These are phyloP conservation scores for Drosophila dives DNA, from an alignment of 2,888 invertebrate species.

Conservation along the genomic window DNA sequence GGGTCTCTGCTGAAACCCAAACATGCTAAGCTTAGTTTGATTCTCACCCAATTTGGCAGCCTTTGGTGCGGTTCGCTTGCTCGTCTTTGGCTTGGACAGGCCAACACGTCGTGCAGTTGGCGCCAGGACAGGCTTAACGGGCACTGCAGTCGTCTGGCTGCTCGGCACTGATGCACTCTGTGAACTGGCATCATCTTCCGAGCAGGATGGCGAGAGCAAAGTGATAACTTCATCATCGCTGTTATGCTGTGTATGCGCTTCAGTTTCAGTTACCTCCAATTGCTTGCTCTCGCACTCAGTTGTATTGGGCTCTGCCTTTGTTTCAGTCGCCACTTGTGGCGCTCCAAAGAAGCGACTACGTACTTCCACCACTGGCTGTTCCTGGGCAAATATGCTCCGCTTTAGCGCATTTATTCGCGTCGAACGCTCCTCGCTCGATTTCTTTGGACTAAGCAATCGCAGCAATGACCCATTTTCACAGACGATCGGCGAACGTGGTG, in stretches of 20 bases:
- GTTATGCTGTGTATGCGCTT: background rate
- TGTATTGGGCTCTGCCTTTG: conserved; percentile 46
- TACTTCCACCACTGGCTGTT: conserved; percentile 82
- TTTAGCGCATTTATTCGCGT: conserved; percentile 42
- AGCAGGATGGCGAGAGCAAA: conserved; percentile 48
- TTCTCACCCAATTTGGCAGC: conserved; percentile 65
- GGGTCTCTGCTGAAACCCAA: conserved; percentile 88
- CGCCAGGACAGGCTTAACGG: conserved; percentile 18
- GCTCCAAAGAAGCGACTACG: conserved; percentile 87
- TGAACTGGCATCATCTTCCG: conserved; percentile 56
- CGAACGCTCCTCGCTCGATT: conserved; percentile 1
- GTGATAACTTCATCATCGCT: conserved; percentile 44
- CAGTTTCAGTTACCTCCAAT: background rate
- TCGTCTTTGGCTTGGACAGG: conserved; percentile 56
- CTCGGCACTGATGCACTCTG: conserved; percentile 27
- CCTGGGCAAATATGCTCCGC: conserved; percentile 60
- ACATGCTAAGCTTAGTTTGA: conserved; percentile 88
- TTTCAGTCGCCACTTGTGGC: conserved; percentile 19
- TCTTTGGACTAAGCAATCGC: conserved; percentile 74
- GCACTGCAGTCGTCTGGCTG: conserved; percentile 31
- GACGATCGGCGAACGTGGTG: conserved; percentile 51
- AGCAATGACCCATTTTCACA: conserved; percentile 76
- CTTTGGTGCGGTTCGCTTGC: conserved; percentile 37
- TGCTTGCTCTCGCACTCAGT: conserved; percentile 8
- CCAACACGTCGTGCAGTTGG: conserved; percentile 59